Percentiles rank a stretch among this genome's conserved stretches.
Evolutionary conservation across 64 coral and sea anemone species (phyloP).

Genomic region (Dendrophyllia cribrosa): DNA sequence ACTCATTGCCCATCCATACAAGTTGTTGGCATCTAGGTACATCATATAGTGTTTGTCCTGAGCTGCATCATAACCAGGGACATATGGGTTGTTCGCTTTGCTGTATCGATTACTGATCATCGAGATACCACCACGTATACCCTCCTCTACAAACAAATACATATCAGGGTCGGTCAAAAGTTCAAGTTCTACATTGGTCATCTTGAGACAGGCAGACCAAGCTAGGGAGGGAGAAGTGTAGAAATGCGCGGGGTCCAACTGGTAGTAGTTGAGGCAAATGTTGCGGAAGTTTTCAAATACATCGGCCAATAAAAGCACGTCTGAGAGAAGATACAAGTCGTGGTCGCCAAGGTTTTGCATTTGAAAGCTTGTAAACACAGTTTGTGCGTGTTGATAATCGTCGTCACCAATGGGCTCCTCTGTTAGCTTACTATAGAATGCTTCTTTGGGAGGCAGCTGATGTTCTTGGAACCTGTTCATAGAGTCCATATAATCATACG

Average conservation of each 20-base stretch:
- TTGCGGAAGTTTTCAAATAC: slow-evolving; percentile 8
- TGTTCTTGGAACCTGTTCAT: slow-evolving; percentile 6
- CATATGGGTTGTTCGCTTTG: background rate
- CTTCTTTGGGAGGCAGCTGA: slow-evolving; percentile 1
- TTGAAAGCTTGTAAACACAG: background rate
- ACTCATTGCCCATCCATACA: slow-evolving; percentile 16
- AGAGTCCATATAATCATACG: slow-evolving; percentile 1
- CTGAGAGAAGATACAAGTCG: background rate
- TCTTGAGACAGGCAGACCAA: slow-evolving; percentile 6
- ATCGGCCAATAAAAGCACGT: background rate
- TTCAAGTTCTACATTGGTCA: slow-evolving; percentile 12
- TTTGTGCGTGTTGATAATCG: slow-evolving; percentile 51
- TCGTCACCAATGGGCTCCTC: background rate
- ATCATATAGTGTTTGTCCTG: background rate
- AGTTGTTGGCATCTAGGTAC: slow-evolving; percentile 2
- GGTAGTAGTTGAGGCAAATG: slow-evolving; percentile 18
- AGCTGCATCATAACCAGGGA: background rate
- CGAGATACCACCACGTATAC: background rate
- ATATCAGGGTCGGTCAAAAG: slow-evolving; percentile 13
- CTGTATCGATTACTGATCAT: background rate
- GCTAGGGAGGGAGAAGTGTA: background rate
- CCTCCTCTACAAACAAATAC: slow-evolving; percentile 33
- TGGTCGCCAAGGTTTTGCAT: background rate
- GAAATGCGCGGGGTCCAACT: slow-evolving; percentile 31
- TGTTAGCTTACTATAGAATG: background rate